Evolutionary conservation across 1,140 invertebrate species (phyloP).

Genomic region (Diorhabda carinulata): DNA sequence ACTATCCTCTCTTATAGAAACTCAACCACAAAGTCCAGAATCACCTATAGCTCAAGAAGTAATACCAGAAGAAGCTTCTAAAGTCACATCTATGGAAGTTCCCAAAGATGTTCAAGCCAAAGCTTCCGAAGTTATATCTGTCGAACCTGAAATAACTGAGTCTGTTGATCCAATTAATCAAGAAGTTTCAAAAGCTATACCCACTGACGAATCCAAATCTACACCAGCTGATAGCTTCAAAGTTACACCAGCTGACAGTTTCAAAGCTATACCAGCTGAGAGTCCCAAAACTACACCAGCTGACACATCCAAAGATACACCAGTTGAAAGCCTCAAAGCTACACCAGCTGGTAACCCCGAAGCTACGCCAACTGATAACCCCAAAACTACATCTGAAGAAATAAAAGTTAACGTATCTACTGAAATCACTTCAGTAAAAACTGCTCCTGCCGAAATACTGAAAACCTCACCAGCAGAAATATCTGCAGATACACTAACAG

Average conservation of each 20-base stretch:
- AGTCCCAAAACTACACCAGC: conserved; percentile 9
- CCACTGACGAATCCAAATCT: conserved; percentile 11
- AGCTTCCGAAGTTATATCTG: too few relatives aligned
- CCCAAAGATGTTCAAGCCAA: too few relatives aligned
- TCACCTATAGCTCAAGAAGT: not conserved
- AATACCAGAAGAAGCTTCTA: conserved; percentile 7
- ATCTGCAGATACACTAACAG: conserved; percentile 19
- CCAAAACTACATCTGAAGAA: conserved; percentile 26
- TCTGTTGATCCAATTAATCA: not conserved
- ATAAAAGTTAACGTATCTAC: conserved; percentile 22
- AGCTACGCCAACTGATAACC: conserved; percentile 19
- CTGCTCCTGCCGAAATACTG: conserved; percentile 17
- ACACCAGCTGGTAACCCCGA: conserved; percentile 13
- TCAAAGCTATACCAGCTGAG: conserved; percentile 5
- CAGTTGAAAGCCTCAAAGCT: conserved; percentile 27
- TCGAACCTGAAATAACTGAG: not conserved
- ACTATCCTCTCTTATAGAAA: too few relatives aligned
- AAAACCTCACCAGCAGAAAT: conserved; percentile 23
- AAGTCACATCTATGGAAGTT: not conserved
- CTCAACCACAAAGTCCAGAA: not conserved
- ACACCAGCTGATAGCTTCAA: conserved; percentile 15
- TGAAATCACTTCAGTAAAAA: conserved; percentile 1
- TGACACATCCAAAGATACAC: conserved; percentile 25
- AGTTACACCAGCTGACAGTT: not conserved
- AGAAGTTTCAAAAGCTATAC: not conserved